phyloP scores from a whole-genome alignment of 1,140 invertebrate species.

The Aphis gossypii region DNA sequence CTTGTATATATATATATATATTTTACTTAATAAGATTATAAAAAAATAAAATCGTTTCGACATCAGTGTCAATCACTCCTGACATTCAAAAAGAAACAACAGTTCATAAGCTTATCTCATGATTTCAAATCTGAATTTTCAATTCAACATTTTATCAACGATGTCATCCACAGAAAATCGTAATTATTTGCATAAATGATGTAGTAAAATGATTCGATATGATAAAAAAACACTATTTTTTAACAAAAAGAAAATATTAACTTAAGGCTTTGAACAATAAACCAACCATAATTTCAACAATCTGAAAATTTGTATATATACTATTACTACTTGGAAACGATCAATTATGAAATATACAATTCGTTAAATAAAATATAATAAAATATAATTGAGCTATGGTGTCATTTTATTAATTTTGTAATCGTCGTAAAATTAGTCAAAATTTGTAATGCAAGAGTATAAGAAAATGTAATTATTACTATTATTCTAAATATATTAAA shows the following conservation, averaged over 20 bases:
- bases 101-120: background rate
- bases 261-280: background rate
- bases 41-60: background rate
- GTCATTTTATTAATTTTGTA: too few species aligned
- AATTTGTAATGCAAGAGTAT: too few species aligned
- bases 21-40: conserved; percentile 10
- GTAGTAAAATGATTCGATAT: background rate
- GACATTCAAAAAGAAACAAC: conserved; percentile 14
- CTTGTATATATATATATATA: background rate
- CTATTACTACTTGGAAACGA: too few species aligned
- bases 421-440: too few species aligned
- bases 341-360: too few species aligned
- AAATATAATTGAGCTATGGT: too few species aligned
- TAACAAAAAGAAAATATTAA: background rate
- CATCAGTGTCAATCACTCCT: conserved; percentile 1
- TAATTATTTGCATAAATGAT: background rate
- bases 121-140: background rate
- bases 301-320: too few species aligned
- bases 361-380: too few species aligned
- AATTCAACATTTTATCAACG: background rate
- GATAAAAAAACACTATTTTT: background rate
- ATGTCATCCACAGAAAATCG: background rate
- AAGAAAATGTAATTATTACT: too few species aligned
- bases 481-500: too few species aligned
- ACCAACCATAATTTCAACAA: too few species aligned